Conservation (phyloP, 2,888 invertebrate genomes). For the Tryphoninae sp. region DNA sequence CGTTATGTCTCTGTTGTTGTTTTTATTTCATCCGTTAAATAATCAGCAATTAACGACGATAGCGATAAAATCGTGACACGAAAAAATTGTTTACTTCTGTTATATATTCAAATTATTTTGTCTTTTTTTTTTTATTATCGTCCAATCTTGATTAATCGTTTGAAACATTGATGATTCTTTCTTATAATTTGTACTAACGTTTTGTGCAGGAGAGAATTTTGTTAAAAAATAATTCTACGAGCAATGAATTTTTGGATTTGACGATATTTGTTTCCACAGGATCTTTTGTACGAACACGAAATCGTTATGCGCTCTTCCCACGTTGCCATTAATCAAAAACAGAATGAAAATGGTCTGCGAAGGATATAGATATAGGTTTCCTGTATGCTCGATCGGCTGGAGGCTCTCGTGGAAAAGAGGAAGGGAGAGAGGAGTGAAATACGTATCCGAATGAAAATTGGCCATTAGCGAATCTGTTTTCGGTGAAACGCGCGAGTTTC, state of each 20-base stretch:
- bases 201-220: neutral
- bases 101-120: no score
- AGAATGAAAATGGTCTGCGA: slow-evolving; percentile 10
- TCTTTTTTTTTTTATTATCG: no score
- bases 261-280: neutral
- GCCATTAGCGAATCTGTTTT: slow-evolving; percentile 58
- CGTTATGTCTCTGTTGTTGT: no score
- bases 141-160: no score
- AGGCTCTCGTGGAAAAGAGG: slow-evolving; percentile 2
- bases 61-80: no score
- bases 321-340: slow-evolving; percentile 23
- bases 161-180: no score
- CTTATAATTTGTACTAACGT: no score
- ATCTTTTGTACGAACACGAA: slow-evolving; percentile 9
- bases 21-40: no score
- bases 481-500: slow-evolving; percentile 8
- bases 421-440: neutral
- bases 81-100: no score
- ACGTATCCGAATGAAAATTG: slow-evolving; percentile 58
- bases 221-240: neutral
- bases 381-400: slow-evolving; percentile 4
- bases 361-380: neutral
- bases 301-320: neutral
- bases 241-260: neutral
- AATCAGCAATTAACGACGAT: no score